These are phyloP conservation scores for Pangasius macronema DNA, from an alignment of 2,797 vertebrate genomes.

Conservation along the genomic window DNA sequence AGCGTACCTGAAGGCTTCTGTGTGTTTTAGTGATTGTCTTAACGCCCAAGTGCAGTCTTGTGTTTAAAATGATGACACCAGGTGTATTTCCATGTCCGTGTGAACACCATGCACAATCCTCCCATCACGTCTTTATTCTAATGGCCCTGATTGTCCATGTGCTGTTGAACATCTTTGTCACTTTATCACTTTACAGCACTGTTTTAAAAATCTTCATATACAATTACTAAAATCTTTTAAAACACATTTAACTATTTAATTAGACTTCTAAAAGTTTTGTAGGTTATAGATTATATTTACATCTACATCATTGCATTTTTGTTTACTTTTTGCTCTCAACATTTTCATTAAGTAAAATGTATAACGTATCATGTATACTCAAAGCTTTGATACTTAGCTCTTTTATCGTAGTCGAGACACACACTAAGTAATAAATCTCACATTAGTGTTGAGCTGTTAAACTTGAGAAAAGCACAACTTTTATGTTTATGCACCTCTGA, in stretches of 20 bases:
- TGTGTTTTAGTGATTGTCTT: not conserved
- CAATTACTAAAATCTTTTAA: not conserved
- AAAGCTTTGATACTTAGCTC: not conserved
- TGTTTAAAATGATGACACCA: not conserved
- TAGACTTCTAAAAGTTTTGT: not conserved
- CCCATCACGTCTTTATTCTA: not conserved
- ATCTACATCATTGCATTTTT: not conserved
- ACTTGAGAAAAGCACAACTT: not conserved
- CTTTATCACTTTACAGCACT: not conserved
- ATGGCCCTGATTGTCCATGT: not conserved
- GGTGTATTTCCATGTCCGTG: not conserved
- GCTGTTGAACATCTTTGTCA: not conserved
- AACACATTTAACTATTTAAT: not conserved
- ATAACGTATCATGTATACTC: not conserved
- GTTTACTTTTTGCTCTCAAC: not conserved
- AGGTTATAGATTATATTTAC: not conserved
- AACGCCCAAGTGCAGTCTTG: not conserved
- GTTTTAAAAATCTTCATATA: not conserved
- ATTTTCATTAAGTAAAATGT: not conserved
- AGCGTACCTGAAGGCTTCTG: not conserved
- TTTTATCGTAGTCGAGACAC: not conserved
- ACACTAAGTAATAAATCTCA: not conserved
- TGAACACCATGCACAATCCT: not conserved
- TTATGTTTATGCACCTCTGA: not conserved
- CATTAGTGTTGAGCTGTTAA: constrained; percentile 15